Conservation (phyloP, 2,797 vertebrate genomes). For the Coregonus sp. region DNA sequence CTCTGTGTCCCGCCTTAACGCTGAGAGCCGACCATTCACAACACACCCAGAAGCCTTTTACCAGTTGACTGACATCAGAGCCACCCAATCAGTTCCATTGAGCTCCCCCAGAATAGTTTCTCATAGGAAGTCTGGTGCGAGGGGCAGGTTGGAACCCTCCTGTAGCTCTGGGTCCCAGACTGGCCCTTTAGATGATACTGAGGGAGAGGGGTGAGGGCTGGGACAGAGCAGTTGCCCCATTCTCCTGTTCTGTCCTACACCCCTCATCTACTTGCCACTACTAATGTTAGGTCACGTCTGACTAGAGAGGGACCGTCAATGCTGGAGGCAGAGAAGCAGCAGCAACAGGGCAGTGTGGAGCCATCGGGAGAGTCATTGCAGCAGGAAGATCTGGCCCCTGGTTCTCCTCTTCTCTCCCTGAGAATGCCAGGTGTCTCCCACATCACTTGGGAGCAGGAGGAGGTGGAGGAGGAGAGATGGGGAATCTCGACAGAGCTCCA, state of each 20-base stretch:
- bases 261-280: conserved; percentile 32
- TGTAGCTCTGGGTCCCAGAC: conserved; percentile 52
- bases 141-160: conserved; percentile 58
- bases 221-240: conserved; percentile 37
- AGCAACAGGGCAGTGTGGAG: too few species aligned
- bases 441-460: conserved; percentile 57
- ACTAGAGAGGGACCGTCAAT: neutral
- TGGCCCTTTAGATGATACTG: conserved; percentile 27
- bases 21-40: neutral
- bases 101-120: conserved; percentile 45
- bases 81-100: conserved; percentile 11
- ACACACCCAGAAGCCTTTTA: neutral
- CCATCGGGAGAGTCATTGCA: neutral
- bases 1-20: conserved; percentile 10
- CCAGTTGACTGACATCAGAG: neutral
- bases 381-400: neutral
- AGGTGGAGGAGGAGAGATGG: conserved; percentile 62
- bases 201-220: conserved; percentile 44
- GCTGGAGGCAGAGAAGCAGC: conserved; percentile 8
- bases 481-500: conserved; percentile 36
- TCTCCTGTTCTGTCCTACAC: conserved; percentile 33
- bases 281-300: conserved; percentile 26
- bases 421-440: neutral
- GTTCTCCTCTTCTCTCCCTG: neutral
- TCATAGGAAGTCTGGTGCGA: conserved; percentile 70